A percentile compares a stretch with the other conserved stretches of the same genome.
These are phyloP conservation scores for Phainopepla nitens DNA, from an alignment of 2,113 vertebrate genomes.

Conservation along the genomic window DNA sequence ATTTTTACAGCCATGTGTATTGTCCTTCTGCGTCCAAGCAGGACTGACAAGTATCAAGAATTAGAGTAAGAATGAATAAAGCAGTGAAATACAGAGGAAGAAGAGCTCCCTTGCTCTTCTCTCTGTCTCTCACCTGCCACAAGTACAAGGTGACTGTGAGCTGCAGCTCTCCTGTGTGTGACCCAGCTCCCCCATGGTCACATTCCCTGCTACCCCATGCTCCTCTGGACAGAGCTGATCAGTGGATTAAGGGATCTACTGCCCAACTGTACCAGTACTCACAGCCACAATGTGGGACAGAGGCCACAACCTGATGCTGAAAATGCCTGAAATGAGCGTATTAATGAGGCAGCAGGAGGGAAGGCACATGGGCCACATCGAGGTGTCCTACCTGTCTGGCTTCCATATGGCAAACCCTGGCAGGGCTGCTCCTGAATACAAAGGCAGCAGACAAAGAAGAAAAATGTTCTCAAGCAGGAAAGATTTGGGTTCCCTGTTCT, in stretches of 20 bases:
- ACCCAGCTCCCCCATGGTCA: not conserved
- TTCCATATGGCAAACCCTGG: not conserved
- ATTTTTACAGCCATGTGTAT: not conserved
- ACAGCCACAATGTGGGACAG: not conserved
- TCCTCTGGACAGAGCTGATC: rapidly evolving
- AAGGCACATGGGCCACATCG: not conserved
- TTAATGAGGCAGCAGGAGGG: not conserved
- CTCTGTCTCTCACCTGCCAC: not conserved
- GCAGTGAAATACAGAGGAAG: rapidly evolving
- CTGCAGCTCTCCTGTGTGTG: not conserved
- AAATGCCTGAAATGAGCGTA: not conserved
- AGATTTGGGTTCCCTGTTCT: not conserved
- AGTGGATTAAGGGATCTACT: not conserved
- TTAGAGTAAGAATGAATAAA: not conserved
- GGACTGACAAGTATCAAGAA: not conserved
- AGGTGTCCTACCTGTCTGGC: not conserved
- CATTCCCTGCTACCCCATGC: not conserved
- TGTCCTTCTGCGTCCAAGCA: not conserved
- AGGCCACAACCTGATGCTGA: not conserved
- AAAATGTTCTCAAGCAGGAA: not conserved
- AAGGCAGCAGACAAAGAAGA: not conserved
- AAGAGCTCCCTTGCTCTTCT: not conserved
- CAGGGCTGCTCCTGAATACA: not conserved
- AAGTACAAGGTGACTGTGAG: not conserved
- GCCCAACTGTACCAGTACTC: not conserved